Evolutionary conservation across 2,113 vertebrate species (phyloP).

Genomic region (Podocnemis expansa): DNA sequence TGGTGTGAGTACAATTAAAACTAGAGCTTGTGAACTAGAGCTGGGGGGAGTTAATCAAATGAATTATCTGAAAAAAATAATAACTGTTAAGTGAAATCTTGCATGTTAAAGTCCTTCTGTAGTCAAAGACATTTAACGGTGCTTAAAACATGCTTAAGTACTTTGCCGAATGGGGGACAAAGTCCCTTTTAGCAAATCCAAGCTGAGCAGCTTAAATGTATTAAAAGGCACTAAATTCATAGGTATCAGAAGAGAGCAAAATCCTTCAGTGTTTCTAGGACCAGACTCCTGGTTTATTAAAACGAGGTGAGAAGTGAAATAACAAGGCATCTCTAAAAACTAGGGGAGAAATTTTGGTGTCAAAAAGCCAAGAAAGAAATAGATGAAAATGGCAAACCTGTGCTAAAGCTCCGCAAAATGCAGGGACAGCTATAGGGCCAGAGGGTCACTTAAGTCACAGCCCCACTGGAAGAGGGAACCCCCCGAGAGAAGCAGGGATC

Average conservation of each 20-base stretch:
- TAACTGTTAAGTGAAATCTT: background rate
- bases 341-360: background rate
- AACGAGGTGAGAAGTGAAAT: background rate
- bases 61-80: background rate
- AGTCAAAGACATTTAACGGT: background rate
- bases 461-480: background rate
- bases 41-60: constrained; percentile 28
- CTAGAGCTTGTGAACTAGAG: background rate
- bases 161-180: background rate
- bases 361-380: background rate
- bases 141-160: background rate
- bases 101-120: background rate
- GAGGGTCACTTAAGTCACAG: background rate
- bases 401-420: background rate
- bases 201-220: background rate
- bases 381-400: background rate
- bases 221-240: background rate
- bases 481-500: background rate
- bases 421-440: background rate
- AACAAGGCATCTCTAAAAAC: background rate
- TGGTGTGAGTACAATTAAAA: background rate
- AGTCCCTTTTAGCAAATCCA: background rate
- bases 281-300: background rate
- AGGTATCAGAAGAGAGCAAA: background rate
- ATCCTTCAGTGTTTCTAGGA: background rate